Percentiles rank a stretch among this genome's conserved stretches.
These are phyloP conservation scores for Myotis planiceps DNA, from an alignment of 2,797 vertebrate genomes.

Conservation along the genomic window DNA sequence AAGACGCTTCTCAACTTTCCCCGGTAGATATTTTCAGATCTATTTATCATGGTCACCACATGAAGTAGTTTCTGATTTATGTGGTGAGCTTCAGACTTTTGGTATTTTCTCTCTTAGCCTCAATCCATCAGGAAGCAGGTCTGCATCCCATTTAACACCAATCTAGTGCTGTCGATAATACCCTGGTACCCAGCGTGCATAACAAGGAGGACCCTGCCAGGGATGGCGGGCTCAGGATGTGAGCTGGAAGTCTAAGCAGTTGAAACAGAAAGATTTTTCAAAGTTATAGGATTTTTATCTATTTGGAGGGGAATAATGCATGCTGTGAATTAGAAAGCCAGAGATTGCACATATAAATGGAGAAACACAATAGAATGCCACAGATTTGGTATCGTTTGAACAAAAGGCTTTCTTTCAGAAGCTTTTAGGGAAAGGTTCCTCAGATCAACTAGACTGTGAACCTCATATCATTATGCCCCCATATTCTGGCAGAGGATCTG, in stretches of 20 bases:
- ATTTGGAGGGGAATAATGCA: background rate
- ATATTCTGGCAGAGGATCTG: background rate
- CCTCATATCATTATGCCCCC: background rate
- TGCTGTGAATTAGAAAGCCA: constrained; percentile 7
- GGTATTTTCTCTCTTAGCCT: constrained; percentile 78
- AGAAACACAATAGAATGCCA: background rate
- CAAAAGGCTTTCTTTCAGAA: background rate
- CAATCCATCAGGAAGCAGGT: constrained; percentile 74
- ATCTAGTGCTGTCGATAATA: constrained; percentile 55
- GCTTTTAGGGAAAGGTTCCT: background rate
- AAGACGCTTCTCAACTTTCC: constrained; percentile 75
- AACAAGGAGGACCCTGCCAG: background rate
- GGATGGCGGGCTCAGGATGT: background rate
- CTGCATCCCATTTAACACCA: constrained; percentile 61
- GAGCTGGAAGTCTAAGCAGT: constrained; percentile 34
- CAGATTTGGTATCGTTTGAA: background rate
- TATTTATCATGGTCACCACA: constrained; percentile 82
- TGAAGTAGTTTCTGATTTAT: constrained; percentile 83
- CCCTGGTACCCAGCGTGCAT: background rate
- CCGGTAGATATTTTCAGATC: constrained; percentile 74
- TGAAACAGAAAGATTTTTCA: background rate
- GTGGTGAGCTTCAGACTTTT: constrained; percentile 76
- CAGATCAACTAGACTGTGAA: background rate
- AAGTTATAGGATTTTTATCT: background rate
- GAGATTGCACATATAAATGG: background rate